Evolutionary conservation across 2,113 vertebrate genomes (phyloP), one percentile per base, ranked within the genome.

Genomic region (Gadus chalcogrammus): DNA sequence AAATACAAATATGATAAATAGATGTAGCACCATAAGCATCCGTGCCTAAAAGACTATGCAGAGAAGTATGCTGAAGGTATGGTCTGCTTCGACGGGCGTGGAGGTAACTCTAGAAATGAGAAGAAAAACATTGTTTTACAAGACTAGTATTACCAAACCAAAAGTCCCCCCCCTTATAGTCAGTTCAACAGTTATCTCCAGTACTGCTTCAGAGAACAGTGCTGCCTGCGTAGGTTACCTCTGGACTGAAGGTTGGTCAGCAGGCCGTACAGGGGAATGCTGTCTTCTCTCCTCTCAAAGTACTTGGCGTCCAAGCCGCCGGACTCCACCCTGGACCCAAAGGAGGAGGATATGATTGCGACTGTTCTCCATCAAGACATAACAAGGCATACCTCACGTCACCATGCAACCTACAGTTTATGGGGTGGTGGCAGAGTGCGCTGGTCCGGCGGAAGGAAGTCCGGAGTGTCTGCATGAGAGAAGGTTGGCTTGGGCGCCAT

Each of bases 231-330:
- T 17, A 24, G 11, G 35, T 12, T 79, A 92, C 90, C 90, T 91
- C 68, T 84, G 31, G 72, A 74, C 24, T 84, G 85, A 0, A 90
- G 86, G 61, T 91, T 94, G 28, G 95, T 92, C 24, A 91, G 87
- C 12, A 97, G 93, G 0, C 93, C 93, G 3, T 92, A 91, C 74
- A 97, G 80, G 35, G 95, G 94, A 83, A 95, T 93, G 88, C 93
- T 93, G 59, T 93, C 93, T 3, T 97, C 95, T 86, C 94, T 91
- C 71, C 90, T 95, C 90, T 94, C 95, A 64, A 98, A 91, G 74
- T 98, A 99, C 72, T 97, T 99, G 0, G 94, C 76, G 27, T 98
- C 95, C 82, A 98, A 84, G 18, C 93, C 93, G 35, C 86, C 24
- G 27, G 81, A 84, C 16, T 93, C 93, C 65, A 90, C 84, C 65